Evolutionary conservation across 2,113 vertebrate species (phyloP), one percentile per base, ranked within the genome.

Genomic region (Sinosuthora webbiana): DNA sequence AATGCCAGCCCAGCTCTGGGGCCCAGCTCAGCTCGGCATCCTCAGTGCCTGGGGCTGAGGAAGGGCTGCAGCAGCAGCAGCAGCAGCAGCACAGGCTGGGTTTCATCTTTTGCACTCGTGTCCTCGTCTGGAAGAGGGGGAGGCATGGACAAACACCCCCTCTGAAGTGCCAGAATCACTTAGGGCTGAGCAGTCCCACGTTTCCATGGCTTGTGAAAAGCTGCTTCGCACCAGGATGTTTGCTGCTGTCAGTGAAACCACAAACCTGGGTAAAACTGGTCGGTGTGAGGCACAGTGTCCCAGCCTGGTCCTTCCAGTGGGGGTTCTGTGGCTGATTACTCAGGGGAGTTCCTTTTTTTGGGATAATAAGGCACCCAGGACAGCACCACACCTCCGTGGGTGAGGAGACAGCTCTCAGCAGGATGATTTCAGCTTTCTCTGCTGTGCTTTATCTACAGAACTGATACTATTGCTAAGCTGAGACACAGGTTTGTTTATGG

Each of bases 341-440:
- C 3, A 3, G 17, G 31, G 27, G 11, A 11, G 6, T 8, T 80
- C 22, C 30, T 13, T 11, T n/a, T 33, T 44, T 20, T 5, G 6
- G 55, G 19, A 24, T 8, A 13, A 31, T 13, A 9, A 15, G 6
- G 35, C 11, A n/a, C 15, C 25, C 39, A 30, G 59, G 55, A 16
- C 23, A 64, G 10, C 3, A 3, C 1, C 1, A 7, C 30, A 33
- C 13, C 41, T 81, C 55, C 1, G 2, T 19, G 28, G 11, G 23
- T 0, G 3, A 78, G 64, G 52, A 60, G 27, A 28, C 39, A 41
- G 31, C 50, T 74, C 55, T 47, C 3, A 1, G 44, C 21, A 42
- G 31, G 35, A 25, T 13, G n/a, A 18, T 23, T 77, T 63, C 64
- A 37, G 33, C 56, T 64, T 81, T 87, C 68, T 49, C n/a, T 68